These are phyloP conservation scores for Channa maculata DNA, from an alignment of 2,113 vertebrate species.

Conservation along the genomic window DNA sequence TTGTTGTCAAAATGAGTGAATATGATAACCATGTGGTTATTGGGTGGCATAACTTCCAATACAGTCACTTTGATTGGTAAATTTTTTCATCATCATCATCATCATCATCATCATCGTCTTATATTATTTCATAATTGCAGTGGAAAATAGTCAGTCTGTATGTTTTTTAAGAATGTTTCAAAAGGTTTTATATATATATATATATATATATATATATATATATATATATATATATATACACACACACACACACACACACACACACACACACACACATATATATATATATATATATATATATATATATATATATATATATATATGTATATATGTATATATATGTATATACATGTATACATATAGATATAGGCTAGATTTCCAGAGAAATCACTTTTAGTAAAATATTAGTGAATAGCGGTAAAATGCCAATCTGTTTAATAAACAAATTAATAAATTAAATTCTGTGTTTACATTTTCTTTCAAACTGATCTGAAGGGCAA, in stretches of 20 bases:
- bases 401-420: too few species aligned
- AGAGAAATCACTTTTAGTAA: not conserved
- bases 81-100: not conserved
- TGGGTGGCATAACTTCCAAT: conserved; percentile 26
- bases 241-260: too few species aligned
- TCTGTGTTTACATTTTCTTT: not conserved
- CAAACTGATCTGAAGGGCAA: not conserved
- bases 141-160: too few species aligned
- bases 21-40: conserved; percentile 14
- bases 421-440: too few species aligned
- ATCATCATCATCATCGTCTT: not conserved
- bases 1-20: conserved; percentile 26
- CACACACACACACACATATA: too few species aligned
- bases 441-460: too few species aligned
- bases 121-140: too few species aligned
- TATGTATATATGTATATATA: not conserved
- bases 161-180: not conserved
- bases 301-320: not conserved
- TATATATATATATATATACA: too few species aligned
- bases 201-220: too few species aligned
- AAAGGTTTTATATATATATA: too few species aligned
- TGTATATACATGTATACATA: not conserved
- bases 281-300: not conserved
- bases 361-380: not conserved
- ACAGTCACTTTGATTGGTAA: conserved; percentile 13